Conservation (phyloP, 1,140 invertebrate species). For the Mizuhopecten yessoensis region DNA sequence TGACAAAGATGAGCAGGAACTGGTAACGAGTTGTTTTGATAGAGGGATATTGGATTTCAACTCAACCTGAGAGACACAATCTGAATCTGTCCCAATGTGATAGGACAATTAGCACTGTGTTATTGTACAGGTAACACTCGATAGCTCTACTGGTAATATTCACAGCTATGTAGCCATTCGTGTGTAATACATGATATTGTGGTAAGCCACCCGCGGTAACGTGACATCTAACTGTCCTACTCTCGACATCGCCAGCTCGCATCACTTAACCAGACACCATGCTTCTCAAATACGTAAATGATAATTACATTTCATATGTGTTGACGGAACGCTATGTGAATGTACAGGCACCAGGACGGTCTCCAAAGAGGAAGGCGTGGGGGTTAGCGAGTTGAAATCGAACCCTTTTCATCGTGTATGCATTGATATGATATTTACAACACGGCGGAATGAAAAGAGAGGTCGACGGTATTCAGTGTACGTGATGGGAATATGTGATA, state of each 20-base stretch:
- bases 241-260: slow-evolving; percentile 22
- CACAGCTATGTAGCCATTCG: no score
- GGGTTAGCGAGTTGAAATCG: slow-evolving; percentile 64
- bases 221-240: slow-evolving; percentile 45
- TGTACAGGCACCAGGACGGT: slow-evolving; percentile 41
- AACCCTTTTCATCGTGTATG: slow-evolving; percentile 51
- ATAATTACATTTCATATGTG: slow-evolving; percentile 61
- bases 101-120: slow-evolving; percentile 17
- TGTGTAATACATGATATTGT: slow-evolving; percentile 42
- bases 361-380: slow-evolving; percentile 30
- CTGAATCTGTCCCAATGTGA: no score
- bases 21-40: no score
- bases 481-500: slow-evolving; percentile 55
- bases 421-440: slow-evolving; percentile 44
- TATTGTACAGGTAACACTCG: slow-evolving; percentile 45
- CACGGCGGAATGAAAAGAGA: slow-evolving; percentile 41
- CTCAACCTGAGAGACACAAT: no score
- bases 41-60: no score
- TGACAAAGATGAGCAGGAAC: no score
- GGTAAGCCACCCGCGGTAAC: slow-evolving; percentile 37
- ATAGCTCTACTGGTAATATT: neutral
- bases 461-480: slow-evolving; percentile 32
- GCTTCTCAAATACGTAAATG: slow-evolving; percentile 48
- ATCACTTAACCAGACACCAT: slow-evolving; percentile 12
- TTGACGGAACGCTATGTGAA: slow-evolving; percentile 54